Percentiles rank a stretch among this genome's conserved stretches.
Evolutionary conservation across 2,797 vertebrate genomes (phyloP).

Genomic region (Botia kubotai): DNA sequence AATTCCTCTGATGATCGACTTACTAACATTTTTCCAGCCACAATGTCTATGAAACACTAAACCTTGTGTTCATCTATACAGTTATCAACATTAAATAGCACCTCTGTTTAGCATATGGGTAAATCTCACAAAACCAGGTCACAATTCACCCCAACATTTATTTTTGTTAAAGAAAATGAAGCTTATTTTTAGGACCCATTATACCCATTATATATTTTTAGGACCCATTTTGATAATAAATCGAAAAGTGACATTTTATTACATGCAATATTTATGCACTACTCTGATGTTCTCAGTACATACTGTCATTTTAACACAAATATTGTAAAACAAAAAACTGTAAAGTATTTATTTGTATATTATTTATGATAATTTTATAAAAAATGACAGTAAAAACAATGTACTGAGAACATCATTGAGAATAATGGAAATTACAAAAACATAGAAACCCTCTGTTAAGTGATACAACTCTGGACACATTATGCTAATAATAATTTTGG

Average conservation of each 20-base stretch:
- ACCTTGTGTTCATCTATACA: neutral
- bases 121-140: neutral
- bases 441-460: neutral
- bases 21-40: neutral
- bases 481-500: neutral
- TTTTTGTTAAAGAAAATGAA: too few relatives aligned
- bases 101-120: neutral
- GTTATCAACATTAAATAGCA: neutral
- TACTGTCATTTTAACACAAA: too few relatives aligned
- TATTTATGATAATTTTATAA: neutral
- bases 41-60: slow-evolving; percentile 3
- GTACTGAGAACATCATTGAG: neutral
- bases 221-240: too few relatives aligned
- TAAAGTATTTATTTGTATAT: neutral
- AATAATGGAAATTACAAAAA: neutral
- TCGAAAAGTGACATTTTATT: neutral
- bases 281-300: neutral
- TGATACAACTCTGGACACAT: neutral
- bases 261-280: neutral
- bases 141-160: neutral
- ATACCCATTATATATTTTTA: neutral
- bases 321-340: too few relatives aligned
- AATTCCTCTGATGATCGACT: neutral
- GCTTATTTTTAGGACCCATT: too few relatives aligned
- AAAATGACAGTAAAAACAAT: neutral